Conservation (phyloP, 37 sponge, comb jelly and placozoan genomes). For the Beroe ovata region DNA sequence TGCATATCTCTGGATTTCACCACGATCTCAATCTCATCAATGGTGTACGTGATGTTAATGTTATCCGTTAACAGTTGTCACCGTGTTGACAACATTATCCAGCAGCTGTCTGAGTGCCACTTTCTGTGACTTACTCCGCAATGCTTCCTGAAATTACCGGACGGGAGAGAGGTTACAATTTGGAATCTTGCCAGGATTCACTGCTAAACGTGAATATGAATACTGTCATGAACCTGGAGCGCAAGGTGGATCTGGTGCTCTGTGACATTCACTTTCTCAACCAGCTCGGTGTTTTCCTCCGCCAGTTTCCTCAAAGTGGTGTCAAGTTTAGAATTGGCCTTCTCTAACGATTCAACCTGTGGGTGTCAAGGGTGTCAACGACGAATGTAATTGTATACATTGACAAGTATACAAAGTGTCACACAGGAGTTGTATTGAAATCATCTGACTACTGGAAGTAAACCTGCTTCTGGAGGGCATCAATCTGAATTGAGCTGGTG, state of each 20-base stretch:
- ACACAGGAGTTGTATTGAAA: too few relatives aligned
- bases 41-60: too few relatives aligned
- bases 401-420: too few relatives aligned
- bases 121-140: not conserved
- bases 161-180: too few relatives aligned
- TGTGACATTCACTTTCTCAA: conserved; percentile 3
- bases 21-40: too few relatives aligned
- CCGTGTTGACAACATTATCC: not conserved
- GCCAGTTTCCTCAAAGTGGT: not conserved
- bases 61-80: not conserved
- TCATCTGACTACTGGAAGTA: too few relatives aligned
- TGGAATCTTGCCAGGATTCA: too few relatives aligned
- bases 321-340: conserved; percentile 6
- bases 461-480: conserved; percentile 49
- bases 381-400: too few relatives aligned
- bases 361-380: too few relatives aligned
- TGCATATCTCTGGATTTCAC: too few relatives aligned
- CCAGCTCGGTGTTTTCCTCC: conserved; percentile 38
- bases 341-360: conserved; percentile 2
- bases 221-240: not conserved
- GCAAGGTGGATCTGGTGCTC: conserved; percentile 15
- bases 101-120: not conserved
- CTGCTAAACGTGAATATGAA: too few relatives aligned
- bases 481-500: not conserved
- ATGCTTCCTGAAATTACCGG: not conserved